Base-by-base conservation (phyloP, 2,113 vertebrate species). In the Amphilophus citrinellus region DNA sequence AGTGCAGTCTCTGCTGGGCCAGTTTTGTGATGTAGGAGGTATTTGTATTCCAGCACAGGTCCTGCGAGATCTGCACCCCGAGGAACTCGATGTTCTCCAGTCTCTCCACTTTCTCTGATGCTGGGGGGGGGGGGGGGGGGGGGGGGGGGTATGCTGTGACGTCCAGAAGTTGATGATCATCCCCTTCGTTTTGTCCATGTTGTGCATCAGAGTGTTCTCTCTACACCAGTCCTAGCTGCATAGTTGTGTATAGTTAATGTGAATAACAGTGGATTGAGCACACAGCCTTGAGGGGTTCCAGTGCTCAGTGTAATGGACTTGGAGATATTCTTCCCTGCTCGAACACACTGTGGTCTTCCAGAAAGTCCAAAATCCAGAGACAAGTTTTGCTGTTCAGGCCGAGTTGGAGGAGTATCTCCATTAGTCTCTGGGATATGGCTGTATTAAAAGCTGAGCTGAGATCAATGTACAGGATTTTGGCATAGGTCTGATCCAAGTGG, bases 311-410 rank as follows among this genome's bases (percentile, higher is more conserved):
- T 58, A 53, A 76, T 58, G 32, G 50, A 35, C 35, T 58, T 75
- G 71, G 35, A 0, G 71, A 76, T 10, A 6, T 35, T 35, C 14
- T 75, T 35, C 32, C 53, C 56, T 37, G 10, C 0, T 11, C n/a
- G 11, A n/a, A 0, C 14, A 14, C 3, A 15, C 13, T 15, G 27
- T 15, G 59, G 24, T 60, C 59, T 61, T 24, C 6, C 59, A 30
- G 24, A 61, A 30, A 61, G 13, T 15, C 22, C 24, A 30, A 7
- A 24, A 61, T 61, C 24, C 24, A 61, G 24, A 61, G 59, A 27
- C 24, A 60, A 11, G 11, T 57, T 11, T 24, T 22, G 22, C 24
- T 27, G 13, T 27, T 14, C 58, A 60, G 58, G 58, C 24, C 11
- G 1, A 27, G 22, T 27, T 4, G 22, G 22, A 60, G 58, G 22